Evolutionary conservation across 2,888 invertebrate species (phyloP).

Genomic region (Dolichomitus sp.): DNA sequence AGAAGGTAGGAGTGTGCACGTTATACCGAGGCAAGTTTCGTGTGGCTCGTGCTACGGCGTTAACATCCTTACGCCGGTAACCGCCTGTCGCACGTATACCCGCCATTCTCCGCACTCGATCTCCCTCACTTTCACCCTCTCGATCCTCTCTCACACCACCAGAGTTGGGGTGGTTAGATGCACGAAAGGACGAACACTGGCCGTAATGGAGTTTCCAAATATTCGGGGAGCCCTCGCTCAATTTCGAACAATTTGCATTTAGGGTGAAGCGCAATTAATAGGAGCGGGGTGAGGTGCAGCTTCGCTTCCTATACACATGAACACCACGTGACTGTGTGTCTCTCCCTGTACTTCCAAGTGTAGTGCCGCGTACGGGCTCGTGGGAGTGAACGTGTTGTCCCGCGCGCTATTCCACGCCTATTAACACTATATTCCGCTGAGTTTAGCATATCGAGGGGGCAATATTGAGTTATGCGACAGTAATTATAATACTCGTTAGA

Average conservation of each 20-base stretch:
- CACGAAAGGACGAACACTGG: conserved; percentile 82
- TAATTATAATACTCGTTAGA: conserved; percentile 86
- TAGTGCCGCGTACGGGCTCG: conserved; percentile 16
- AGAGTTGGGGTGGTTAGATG: conserved; percentile 66
- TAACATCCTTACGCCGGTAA: conserved; percentile 65
- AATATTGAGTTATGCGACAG: conserved; percentile 85
- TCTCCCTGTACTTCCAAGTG: conserved; percentile 1
- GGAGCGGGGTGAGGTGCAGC: conserved; percentile 77
- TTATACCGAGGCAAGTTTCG: conserved; percentile 54
- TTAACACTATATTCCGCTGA: conserved; percentile 85
- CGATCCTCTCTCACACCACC: conserved; percentile 59
- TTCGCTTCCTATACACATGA: conserved; percentile 51
- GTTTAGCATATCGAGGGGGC: conserved; percentile 74
- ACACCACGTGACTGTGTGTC: background rate
- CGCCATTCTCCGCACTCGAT: conserved; percentile 51
- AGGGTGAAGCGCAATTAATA: conserved; percentile 86
- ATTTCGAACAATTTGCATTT: conserved; percentile 86
- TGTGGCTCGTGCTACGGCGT: conserved; percentile 56
- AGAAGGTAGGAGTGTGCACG: background rate
- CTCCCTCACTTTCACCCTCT: conserved; percentile 45
- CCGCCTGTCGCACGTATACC: conserved; percentile 57
- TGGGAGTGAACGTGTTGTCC: conserved; percentile 76
- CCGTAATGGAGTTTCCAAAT: conserved; percentile 86
- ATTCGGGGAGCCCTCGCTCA: conserved; percentile 86
- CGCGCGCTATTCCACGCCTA: conserved; percentile 84